A percentile compares a stretch with the other conserved stretches of the same genome.
phyloP scores from a whole-genome alignment of 2,113 vertebrate genomes.

The Ranitomeya variabilis region DNA sequence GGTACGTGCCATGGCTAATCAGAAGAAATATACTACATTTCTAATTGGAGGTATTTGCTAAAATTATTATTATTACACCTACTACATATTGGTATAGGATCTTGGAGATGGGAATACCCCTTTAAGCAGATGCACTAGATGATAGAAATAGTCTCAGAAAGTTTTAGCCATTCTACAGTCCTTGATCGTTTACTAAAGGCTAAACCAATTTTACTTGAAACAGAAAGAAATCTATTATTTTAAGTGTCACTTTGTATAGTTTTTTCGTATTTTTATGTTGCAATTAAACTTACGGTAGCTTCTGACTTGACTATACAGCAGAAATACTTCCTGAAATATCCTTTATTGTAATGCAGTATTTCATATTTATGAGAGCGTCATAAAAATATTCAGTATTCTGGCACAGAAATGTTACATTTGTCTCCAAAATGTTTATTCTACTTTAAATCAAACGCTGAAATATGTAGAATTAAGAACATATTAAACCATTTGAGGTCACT shows the following conservation, averaged over 20 bases:
- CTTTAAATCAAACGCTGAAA: constrained; percentile 46
- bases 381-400: constrained; percentile 36
- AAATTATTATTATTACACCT: too few relatives aligned
- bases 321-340: constrained; percentile 18
- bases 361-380: constrained; percentile 43
- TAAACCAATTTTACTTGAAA: background rate
- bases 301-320: constrained; percentile 1
- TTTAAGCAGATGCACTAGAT: background rate
- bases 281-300: background rate
- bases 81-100: too few relatives aligned
- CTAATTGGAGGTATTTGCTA: too few relatives aligned
- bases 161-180: background rate
- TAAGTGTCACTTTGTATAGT: background rate
- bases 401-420: constrained; percentile 34
- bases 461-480: constrained; percentile 47
- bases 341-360: constrained; percentile 39
- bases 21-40: too few relatives aligned
- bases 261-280: background rate
- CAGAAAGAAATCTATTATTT: background rate
- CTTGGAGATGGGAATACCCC: too few relatives aligned
- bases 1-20: too few relatives aligned
- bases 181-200: background rate
- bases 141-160: background rate
- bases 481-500: constrained; percentile 8
- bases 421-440: constrained; percentile 45